Base-by-base conservation (phyloP, 1,140 invertebrate species). In the Adelges cooleyi region DNA sequence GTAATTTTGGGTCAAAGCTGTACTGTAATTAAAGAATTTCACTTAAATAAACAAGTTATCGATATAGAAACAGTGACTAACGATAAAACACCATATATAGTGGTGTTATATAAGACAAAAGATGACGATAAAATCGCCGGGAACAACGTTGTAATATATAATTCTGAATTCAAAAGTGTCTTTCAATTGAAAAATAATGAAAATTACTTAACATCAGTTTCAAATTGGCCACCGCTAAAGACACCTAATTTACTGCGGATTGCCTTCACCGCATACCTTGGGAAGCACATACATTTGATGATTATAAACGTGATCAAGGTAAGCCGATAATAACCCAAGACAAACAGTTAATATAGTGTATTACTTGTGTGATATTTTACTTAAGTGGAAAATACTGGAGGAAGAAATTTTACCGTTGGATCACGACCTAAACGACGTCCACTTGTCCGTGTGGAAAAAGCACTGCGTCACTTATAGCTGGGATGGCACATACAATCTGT, bases 141-240 rank as follows among this genome's bases (percentile, higher is more conserved):
- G n/a, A 62, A 62, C 27, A 46, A 48, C 33, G 33, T 62, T 18
- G 13, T 46, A 20, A 48, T 62, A 46, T 62, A 18, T 18, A 42
- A 62, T 48, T 3, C 3, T 15, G 9, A 48, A 46, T 62, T 62
- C 5, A 62, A 33, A 11, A 46, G 15, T 15, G 25, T 62, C 33
- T 62, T 62, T 13, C 10, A 62, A 33, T 13, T 46, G 10, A 48
- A 27, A 1, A n/a, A 62, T 33, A 33, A 6, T 1, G 10, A 46
- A 8, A 29, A n/a, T 29, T 33, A 46, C 3, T 62, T 29, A 10
- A 62, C 56, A 5, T 48, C 56, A n/a, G 5, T 62, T 10, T 62
- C 44, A 5, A 46, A 44, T 46, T 62, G 56, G 56, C 17, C 13
- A 18, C 15, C 56, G 17, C 27, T 15, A 20, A 15, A 0, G 4